Percentiles rank a stretch among this genome's conserved stretches.
Evolutionary conservation across 2,888 invertebrate genomes (phyloP).

Genomic region (Dryadula phaetusa): DNA sequence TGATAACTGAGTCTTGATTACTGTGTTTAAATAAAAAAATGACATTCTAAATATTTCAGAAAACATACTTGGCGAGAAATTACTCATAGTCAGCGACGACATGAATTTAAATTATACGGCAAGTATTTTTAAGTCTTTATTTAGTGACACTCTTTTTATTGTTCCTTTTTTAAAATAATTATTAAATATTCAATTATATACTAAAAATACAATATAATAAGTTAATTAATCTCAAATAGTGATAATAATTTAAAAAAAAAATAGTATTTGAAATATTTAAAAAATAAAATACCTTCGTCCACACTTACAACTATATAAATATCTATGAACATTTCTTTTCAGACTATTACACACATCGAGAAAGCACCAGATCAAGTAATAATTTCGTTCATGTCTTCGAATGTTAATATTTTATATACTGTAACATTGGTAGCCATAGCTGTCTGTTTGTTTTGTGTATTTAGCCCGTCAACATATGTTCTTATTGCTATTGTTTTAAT

Average conservation of each 20-base stretch:
- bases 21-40: not conserved
- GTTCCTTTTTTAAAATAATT: no score
- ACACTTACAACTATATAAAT: not conserved
- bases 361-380: constrained; percentile 58
- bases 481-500: constrained; percentile 33
- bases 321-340: constrained; percentile 49
- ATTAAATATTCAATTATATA: no score
- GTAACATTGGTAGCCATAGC: constrained; percentile 57
- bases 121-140: constrained; percentile 53
- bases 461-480: constrained; percentile 56
- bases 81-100: constrained; percentile 64
- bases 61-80: constrained; percentile 70
- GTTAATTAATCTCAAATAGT: no score
- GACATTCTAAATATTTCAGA: constrained; percentile 57
- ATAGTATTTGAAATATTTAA: no score
- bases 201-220: no score
- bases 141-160: no score
- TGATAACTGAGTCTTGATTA: no score
- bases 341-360: constrained; percentile 64
- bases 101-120: constrained; percentile 67
- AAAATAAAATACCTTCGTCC: no score
- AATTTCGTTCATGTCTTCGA: constrained; percentile 53
- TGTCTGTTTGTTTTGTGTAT: constrained; percentile 57
- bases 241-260: no score
- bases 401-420: constrained; percentile 52